Evolutionary conservation across 2,113 vertebrate genomes (phyloP).

Genomic region (Meleagris gallopavo): DNA sequence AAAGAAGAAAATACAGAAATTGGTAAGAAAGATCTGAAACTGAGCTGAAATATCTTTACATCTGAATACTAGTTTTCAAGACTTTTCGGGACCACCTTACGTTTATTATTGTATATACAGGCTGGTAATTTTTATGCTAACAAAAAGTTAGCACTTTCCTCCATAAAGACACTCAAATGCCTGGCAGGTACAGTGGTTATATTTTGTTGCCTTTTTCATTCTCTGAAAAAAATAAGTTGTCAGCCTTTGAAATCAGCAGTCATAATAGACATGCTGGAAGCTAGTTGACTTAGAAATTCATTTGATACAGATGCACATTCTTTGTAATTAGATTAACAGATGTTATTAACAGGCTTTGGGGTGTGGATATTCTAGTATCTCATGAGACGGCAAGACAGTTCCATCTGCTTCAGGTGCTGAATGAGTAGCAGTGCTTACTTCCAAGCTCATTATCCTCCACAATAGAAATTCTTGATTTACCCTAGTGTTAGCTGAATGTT

Average conservation of each 20-base stretch:
- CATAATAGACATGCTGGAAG: not conserved
- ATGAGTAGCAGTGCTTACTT: not conserved
- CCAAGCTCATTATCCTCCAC: not conserved
- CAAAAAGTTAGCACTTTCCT: not conserved
- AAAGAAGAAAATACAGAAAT: not conserved
- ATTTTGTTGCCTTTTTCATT: not conserved
- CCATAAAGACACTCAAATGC: not conserved
- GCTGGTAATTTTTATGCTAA: not conserved
- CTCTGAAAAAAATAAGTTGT: not conserved
- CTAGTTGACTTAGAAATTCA: conserved; percentile 35
- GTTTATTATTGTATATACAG: not conserved
- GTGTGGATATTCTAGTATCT: not conserved
- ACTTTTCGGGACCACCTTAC: not conserved
- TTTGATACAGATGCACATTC: conserved; percentile 23
- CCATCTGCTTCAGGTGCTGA: not conserved
- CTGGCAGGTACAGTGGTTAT: not conserved
- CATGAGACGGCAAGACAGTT: not conserved
- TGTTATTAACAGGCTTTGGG: conserved; percentile 39
- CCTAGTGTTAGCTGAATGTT: not conserved
- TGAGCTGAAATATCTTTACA: not conserved
- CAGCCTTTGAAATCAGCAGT: conserved; percentile 19
- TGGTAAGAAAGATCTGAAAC: not conserved
- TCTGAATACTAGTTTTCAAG: not conserved
- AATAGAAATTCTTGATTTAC: not conserved
- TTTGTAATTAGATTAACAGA: conserved; percentile 43